Evolutionary conservation across 2,113 vertebrate species (phyloP).

Genomic region (Oncorhynchus tshawytscha): DNA sequence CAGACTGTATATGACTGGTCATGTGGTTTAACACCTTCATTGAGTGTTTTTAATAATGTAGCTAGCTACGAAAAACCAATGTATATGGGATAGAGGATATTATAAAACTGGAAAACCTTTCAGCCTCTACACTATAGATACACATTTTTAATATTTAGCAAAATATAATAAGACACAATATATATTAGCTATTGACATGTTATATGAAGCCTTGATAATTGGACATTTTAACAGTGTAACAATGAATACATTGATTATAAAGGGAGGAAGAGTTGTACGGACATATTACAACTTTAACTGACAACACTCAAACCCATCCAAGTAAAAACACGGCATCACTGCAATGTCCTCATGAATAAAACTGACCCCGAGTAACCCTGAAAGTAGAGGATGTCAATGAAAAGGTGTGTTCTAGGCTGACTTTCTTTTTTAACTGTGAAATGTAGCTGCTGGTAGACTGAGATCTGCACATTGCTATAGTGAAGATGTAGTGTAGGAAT

Average conservation of each 20-base stretch:
- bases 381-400: no score
- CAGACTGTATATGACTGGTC: not conserved
- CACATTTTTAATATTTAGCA: constrained; percentile 36
- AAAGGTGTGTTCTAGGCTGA: no score
- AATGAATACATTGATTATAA: constrained; percentile 50
- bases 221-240: constrained; percentile 45
- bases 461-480: not conserved
- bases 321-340: not conserved
- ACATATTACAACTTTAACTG: constrained; percentile 21
- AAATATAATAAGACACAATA: constrained; percentile 52
- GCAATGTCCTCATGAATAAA: no score
- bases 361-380: no score
- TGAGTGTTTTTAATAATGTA: constrained; percentile 14
- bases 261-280: constrained; percentile 54
- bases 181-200: constrained; percentile 50
- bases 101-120: constrained; percentile 40
- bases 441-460: no score
- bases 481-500: not conserved
- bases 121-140: constrained; percentile 35
- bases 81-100: not conserved
- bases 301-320: constrained; percentile 20
- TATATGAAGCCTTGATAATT: constrained; percentile 61
- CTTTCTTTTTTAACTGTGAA: no score
- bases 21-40: not conserved
- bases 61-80: constrained; percentile 56